A percentile compares a stretch with the other conserved stretches of the same genome.
Conservation (phyloP, 2,113 vertebrate genomes). For the Arvicanthis niloticus region DNA sequence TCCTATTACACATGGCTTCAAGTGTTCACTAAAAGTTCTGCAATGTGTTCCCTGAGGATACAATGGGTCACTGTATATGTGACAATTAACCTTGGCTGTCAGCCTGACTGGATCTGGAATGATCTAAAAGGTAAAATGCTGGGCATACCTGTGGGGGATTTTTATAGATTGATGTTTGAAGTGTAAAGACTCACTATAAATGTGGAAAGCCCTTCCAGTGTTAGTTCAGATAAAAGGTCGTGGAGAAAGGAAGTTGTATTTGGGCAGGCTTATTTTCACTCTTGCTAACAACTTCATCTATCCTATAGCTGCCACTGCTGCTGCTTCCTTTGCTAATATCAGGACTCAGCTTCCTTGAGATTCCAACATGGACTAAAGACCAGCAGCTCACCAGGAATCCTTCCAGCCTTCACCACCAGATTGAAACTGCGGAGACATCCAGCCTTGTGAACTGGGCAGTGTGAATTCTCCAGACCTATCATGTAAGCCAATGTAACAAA, state of each 20-base stretch:
- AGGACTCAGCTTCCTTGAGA: not conserved
- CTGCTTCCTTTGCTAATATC: not conserved
- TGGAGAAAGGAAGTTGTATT: not conserved
- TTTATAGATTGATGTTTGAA: not conserved
- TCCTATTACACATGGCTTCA: not conserved
- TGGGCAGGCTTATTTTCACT: not conserved
- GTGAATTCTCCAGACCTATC: not conserved
- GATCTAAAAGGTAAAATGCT: not conserved
- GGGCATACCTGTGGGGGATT: too few species aligned
- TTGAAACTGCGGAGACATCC: not conserved
- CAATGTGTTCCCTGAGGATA: not conserved
- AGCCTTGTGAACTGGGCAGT: not conserved
- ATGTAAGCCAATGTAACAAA: not conserved
- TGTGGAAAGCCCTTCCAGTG: not conserved
- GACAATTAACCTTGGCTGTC: not conserved
- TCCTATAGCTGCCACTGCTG: not conserved
- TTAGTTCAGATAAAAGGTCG: not conserved
- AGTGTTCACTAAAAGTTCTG: not conserved
- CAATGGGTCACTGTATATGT: not conserved
- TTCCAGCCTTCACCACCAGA: not conserved
- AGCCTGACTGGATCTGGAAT: not conserved
- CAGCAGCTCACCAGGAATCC: too few species aligned
- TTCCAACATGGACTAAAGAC: not conserved
- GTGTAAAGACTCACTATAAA: not conserved
- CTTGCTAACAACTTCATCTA: not conserved